Conservation (phyloP, 2,113 vertebrate species). For the Periophthalmodon schlosseri region DNA sequence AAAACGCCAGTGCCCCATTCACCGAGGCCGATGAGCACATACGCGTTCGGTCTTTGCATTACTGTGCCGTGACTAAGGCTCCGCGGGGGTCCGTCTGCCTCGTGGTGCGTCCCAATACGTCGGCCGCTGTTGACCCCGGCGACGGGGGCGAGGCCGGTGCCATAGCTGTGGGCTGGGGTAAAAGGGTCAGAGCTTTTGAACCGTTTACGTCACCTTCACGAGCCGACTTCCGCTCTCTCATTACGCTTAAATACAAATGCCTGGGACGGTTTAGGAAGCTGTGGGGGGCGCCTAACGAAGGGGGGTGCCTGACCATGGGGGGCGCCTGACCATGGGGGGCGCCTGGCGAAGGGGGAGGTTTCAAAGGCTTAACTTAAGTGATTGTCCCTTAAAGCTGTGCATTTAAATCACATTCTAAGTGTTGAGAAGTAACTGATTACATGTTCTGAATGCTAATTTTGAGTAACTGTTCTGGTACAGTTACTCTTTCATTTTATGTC, state of each 20-base stretch:
- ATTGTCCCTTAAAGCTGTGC: too few species aligned
- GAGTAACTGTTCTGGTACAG: too few species aligned
- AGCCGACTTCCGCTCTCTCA: background rate
- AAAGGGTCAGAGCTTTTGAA: conserved; percentile 34
- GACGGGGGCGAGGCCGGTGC: conserved; percentile 27
- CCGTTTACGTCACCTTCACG: too few species aligned
- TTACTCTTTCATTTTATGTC: too few species aligned
- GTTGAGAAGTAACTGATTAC: too few species aligned
- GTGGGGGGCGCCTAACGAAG: conserved; percentile 4
- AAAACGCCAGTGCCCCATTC: conserved; percentile 8
- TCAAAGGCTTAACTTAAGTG: conserved; percentile 24
- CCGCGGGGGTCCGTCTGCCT: conserved; percentile 2
- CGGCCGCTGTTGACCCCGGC: conserved; percentile 10
- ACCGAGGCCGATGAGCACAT: conserved; percentile 15
- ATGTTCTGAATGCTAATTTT: too few species aligned
- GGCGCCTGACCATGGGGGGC: too few species aligned
- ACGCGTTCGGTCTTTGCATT: background rate
- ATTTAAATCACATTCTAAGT: too few species aligned
- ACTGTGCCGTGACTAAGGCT: background rate
- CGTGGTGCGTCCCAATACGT: background rate
- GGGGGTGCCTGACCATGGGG: conserved; percentile 6
- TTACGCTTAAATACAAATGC: conserved; percentile 24
- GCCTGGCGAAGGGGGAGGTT: background rate
- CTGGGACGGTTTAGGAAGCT: conserved; percentile 11
- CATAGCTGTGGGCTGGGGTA: conserved; percentile 26